Base-by-base conservation (phyloP, 2,888 invertebrate genomes). In the Allygus modestus region DNA sequence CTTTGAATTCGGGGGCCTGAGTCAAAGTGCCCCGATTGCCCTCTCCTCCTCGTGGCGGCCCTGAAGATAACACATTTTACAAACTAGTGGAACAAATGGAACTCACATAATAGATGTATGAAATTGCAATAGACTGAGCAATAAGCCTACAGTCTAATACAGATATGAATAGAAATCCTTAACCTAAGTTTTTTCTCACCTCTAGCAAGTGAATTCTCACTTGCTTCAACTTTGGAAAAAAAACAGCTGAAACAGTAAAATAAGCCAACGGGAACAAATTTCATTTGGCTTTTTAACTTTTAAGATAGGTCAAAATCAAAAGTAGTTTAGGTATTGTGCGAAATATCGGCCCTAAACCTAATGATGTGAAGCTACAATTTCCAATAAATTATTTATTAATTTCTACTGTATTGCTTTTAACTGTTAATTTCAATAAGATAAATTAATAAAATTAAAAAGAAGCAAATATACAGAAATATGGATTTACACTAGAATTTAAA, bases 181-280 rank as follows among this genome's bases (percentile, higher is more conserved):
- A 4, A 46, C 12, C 17, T 9, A 46, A 46, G 46, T 15, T 69
- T 20, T 11, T 77, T 33, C 84, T 54, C 51, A 81, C 82, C 82
- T 84, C 84, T 81, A 41, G 23, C 51, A 81, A 54, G 46, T 71
- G 31, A 26, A 15, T 58, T 46, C 0, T 79, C 84, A 26, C 71
- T 43, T 28, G 82, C 84, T 23, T 75, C 41, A 33, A 84, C 84
- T 46, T 82, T 84, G 33, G 37, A 73, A 65, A 82, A 15, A 37
- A 84, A 65, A 61, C 41, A 82, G 51, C 84, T 82, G 7, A 81
- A 33, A 51, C 82, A 82, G 58, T 65, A 84, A 65, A 84, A 75
- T 31, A 84, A n/a, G 0, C 84, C 77, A 23, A 82, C 77, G 37
- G 82, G 73, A 46, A 71, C n/a, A 23, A 84, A 11, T 77, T 84